These are phyloP conservation scores for Arvicanthis niloticus DNA, from an alignment of 2,113 vertebrate genomes.

Conservation along the genomic window DNA sequence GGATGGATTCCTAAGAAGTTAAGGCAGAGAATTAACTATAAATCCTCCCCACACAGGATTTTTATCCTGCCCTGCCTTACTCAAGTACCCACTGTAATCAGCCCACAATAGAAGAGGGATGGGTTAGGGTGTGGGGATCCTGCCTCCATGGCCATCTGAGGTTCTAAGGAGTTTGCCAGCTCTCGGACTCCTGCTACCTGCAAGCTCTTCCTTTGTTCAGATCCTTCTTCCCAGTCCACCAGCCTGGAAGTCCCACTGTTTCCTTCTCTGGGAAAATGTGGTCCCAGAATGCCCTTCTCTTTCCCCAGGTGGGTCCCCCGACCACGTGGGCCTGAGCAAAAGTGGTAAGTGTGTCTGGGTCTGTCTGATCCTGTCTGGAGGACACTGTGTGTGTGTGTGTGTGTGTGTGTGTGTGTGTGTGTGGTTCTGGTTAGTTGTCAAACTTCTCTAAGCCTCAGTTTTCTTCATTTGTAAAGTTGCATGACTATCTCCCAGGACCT, in stretches of 20 bases:
- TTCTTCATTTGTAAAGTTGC: not conserved
- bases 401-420: not conserved
- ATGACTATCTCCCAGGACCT: not conserved
- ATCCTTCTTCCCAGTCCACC: not conserved
- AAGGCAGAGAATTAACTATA: not conserved
- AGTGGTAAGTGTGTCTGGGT: not conserved
- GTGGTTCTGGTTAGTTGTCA: not conserved
- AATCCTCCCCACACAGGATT: not conserved
- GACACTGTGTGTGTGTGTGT: not conserved
- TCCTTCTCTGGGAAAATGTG: not conserved
- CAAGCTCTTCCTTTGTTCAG: slow-evolving; percentile 18
- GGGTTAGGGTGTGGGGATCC: not conserved
- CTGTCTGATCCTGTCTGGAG: not conserved
- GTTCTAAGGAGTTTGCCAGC: not conserved
- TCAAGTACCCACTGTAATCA: not conserved
- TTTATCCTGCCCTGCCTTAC: not conserved
- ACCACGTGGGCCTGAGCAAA: not conserved
- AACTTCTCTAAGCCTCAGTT: not conserved
- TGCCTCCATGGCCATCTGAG: not conserved
- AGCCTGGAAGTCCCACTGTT: not conserved
- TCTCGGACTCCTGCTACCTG: not conserved
- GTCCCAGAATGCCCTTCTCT: not conserved
- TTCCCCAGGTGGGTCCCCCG: no score
- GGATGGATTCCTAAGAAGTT: not conserved
- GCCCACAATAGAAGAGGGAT: not conserved